Evolutionary conservation across 2,888 invertebrate species (phyloP), one percentile per base, ranked within the genome.

Genomic region (Schizaphis graminum): DNA sequence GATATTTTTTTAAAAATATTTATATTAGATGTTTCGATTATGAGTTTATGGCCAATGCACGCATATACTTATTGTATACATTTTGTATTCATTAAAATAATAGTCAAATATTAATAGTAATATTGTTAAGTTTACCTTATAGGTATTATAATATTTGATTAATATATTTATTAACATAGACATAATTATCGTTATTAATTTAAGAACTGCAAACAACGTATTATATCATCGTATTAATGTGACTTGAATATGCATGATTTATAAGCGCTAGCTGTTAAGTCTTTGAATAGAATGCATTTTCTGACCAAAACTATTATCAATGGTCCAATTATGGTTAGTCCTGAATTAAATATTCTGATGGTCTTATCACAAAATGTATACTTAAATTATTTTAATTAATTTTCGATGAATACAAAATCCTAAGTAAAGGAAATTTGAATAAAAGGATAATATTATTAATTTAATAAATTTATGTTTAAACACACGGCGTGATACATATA

Each of bases 131-230:
- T n/a, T 16, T 16, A 13, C 67, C 67, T 67, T 67, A 16, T 67
- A 67, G 16, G 67, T 16, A 67, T 67, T 67, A 67, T n/a, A n/a
- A 67, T 67, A 67, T 67, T 67, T n/a, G n/a, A n/a, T n/a, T 67
- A 16, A n/a, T 67, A 13, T 67, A 67, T n/a, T 67, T n/a, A 67
- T 67, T 16, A n/a, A 67, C 13, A 67, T 16, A n/a, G 16, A 5
- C 67, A 5, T n/a, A 67, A 67, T n/a, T 16, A 57, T 41, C 56
- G 26, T 89, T 89, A 88, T 61, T 57, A 28, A 53, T 91, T 91
- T 41, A 35, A 84, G 56, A 91, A 57, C 44, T 85, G 91, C 21
- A 91, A 91, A 91, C 4, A 44, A 86, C 57, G n/a, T 57, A 41
- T 91, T 86, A 28, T 57, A 56, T 35, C 10, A 56, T 35, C 10